Evolutionary conservation across 2,888 invertebrate genomes (phyloP).

Genomic region (Lepidocyrtoides sp.): DNA sequence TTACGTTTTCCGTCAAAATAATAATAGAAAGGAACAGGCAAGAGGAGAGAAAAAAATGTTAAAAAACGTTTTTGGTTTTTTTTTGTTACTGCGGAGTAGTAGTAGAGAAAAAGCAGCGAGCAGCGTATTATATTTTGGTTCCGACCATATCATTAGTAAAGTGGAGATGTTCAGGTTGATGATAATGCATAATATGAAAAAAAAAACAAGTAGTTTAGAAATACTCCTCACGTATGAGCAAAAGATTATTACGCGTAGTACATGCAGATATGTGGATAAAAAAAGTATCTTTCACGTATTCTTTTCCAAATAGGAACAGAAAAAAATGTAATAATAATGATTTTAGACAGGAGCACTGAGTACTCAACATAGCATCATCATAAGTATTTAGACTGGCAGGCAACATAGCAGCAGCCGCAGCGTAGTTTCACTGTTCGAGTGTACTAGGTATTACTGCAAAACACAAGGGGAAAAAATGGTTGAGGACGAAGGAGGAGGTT

Average conservation of each 20-base stretch:
- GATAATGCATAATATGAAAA: background rate
- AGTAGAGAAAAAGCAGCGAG: too few species aligned
- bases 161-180: constrained; percentile 9
- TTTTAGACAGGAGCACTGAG: constrained; percentile 29
- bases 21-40: constrained; percentile 10
- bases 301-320: constrained; percentile 55
- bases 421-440: constrained; percentile 44
- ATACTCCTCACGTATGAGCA: constrained; percentile 20
- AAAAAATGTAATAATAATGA: constrained; percentile 48
- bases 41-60: background rate
- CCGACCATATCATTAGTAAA: constrained; percentile 59
- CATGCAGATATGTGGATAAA: constrained; percentile 14
- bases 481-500: constrained; percentile 62
- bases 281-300: constrained; percentile 19
- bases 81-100: background rate
- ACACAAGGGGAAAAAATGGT: constrained; percentile 43
- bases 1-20: constrained; percentile 28
- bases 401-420: constrained; percentile 12
- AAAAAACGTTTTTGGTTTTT: constrained; percentile 47
- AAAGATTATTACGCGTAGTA: background rate
- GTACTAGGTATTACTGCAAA: background rate
- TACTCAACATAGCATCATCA: background rate
- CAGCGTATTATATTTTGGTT: constrained; percentile 13
- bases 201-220: constrained; percentile 1
- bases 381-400: background rate